These are phyloP conservation scores for Jaculus jaculus DNA, from an alignment of 2,113 vertebrate genomes.

Conservation along the genomic window DNA sequence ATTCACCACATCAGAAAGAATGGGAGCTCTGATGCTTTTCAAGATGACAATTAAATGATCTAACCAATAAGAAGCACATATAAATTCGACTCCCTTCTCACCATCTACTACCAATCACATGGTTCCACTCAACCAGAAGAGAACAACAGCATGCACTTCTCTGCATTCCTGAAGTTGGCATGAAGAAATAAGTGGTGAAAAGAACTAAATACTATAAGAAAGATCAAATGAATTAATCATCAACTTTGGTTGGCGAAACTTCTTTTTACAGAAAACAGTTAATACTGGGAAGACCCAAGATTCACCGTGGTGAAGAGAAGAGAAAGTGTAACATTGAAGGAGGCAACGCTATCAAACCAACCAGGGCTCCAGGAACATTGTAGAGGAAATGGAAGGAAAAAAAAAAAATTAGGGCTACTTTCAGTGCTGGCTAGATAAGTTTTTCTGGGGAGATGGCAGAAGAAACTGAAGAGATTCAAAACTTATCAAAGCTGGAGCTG, in stretches of 20 bases:
- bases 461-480: too few relatives aligned
- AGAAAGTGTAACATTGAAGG: too few relatives aligned
- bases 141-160: neutral
- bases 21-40: neutral
- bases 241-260: neutral
- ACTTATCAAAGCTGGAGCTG: too few relatives aligned
- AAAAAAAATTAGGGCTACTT: too few relatives aligned
- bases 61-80: neutral
- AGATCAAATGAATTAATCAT: constrained; percentile 20
- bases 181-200: neutral
- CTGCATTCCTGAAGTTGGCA: neutral
- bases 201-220: neutral
- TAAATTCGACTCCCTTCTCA: neutral
- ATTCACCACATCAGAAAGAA: neutral
- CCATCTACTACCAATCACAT: neutral
- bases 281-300: too few relatives aligned
- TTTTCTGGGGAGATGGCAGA: too few relatives aligned
- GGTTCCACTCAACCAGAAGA: neutral
- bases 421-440: too few relatives aligned
- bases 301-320: too few relatives aligned
- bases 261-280: too few relatives aligned
- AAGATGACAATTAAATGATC: neutral
- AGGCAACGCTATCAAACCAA: too few relatives aligned
- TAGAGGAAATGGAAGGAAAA: too few relatives aligned
- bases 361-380: too few relatives aligned